A percentile compares a stretch with the other conserved stretches of the same genome.
These are phyloP conservation scores for Sinocyclocheilus grahami DNA, from an alignment of 2,113 vertebrate genomes.

Conservation along the genomic window DNA sequence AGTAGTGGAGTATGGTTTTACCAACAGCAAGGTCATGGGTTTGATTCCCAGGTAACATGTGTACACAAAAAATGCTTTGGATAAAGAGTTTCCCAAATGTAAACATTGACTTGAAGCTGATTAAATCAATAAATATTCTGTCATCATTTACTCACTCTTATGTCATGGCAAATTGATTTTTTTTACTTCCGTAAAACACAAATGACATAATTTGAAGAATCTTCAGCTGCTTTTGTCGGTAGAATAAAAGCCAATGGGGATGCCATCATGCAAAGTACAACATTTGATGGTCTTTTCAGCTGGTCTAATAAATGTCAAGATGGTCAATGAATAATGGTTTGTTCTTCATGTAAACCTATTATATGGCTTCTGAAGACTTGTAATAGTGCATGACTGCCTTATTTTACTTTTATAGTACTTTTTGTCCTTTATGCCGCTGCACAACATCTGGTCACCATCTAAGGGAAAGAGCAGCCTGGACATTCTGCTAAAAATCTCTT, in stretches of 20 bases:
- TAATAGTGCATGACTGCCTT: neutral
- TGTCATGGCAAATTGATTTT: neutral
- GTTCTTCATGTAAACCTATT: neutral
- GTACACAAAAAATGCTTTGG: neutral
- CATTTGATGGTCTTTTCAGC: neutral
- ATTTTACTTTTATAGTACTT: neutral
- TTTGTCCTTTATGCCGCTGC: neutral
- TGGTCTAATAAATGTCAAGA: neutral
- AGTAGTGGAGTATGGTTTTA: neutral
- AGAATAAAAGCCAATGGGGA: neutral
- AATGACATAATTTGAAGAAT: neutral
- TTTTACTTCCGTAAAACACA: neutral
- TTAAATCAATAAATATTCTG: neutral
- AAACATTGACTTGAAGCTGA: neutral
- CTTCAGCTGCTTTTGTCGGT: neutral
- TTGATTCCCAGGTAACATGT: neutral
- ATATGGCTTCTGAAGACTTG: neutral
- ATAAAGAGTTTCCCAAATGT: neutral
- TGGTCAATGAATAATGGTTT: neutral
- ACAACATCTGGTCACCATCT: neutral
- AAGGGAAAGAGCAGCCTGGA: neutral
- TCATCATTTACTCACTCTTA: neutral
- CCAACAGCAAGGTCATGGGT: neutral
- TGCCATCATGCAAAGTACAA: neutral
- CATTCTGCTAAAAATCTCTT: neutral